Conservation (phyloP, 1,140 invertebrate genomes). For the Trichonephila clavipes region DNA sequence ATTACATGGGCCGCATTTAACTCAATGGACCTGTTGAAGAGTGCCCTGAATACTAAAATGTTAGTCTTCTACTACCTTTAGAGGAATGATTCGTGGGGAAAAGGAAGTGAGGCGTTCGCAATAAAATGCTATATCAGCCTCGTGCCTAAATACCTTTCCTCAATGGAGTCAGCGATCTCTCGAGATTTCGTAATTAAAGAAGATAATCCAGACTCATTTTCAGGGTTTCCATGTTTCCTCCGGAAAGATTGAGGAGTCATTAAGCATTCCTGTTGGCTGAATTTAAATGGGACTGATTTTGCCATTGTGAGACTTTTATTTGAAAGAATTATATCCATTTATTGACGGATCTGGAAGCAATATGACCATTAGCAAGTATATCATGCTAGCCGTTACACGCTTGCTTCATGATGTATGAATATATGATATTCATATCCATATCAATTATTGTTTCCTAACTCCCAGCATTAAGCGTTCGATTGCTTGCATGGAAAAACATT, state of each 20-base stretch:
- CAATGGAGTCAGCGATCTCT: neutral
- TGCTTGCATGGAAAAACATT: too few species aligned
- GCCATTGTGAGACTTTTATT: neutral
- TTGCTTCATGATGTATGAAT: too few species aligned
- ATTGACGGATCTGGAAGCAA: too few species aligned
- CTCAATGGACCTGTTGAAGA: constrained; percentile 56
- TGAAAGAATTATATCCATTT: too few species aligned
- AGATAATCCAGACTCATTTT: neutral
- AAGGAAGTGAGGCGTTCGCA: neutral
- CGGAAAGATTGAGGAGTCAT: neutral
- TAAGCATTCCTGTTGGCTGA: neutral
- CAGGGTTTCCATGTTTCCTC: neutral
- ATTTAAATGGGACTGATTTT: neutral
- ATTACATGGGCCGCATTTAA: constrained; percentile 19
- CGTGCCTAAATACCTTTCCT: neutral
- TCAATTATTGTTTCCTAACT: too few species aligned
- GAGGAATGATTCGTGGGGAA: too few species aligned
- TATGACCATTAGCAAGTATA: too few species aligned
- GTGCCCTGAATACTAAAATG: constrained; percentile 43
- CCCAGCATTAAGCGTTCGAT: too few species aligned
- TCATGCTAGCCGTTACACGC: too few species aligned
- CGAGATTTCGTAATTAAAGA: neutral
- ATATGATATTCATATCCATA: too few species aligned
- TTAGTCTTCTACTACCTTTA: neutral
- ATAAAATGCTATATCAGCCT: constrained; percentile 28